Evolutionary conservation across 2,797 vertebrate genomes (phyloP), one percentile per base, ranked within the genome.

Genomic region (Triplophysa yarkandensis): DNA sequence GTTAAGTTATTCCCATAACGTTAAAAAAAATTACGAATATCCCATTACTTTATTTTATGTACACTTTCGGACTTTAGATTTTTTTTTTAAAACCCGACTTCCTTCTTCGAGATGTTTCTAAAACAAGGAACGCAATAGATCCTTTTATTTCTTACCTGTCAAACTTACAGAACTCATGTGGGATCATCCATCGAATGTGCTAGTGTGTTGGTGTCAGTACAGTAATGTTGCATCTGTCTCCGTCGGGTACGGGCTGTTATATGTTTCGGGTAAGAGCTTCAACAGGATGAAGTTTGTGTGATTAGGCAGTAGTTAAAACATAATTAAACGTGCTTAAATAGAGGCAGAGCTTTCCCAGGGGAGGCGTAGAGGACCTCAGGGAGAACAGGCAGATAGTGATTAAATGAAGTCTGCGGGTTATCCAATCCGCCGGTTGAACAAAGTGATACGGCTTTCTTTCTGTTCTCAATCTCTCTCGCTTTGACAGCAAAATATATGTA

Each of bases 361-460:
- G 85, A 85, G 78, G 62, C n/a, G 73, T 75, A 64, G 76, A 81
- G 71, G 80, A 80, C 69, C 70, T 69, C 57, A 81, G 19, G 32
- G 77, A 78, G 79, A 67, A 23, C 67, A 74, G 54, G 61, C 80
- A 76, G 76, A 78, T 75, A 73, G 83, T 90, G 90, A 90, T 91
- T 91, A 90, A 89, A 89, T 87, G 82, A 86, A 85, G 88, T 85
- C 85, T 82, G 83, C 77, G 83, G 68, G 81, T 85, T 86, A 55
- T 55, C 25, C 4, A 55, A 55, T 55, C 23, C 82, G 81, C 83
- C 84, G 65, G 60, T 65, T 63, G 82, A 85, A 85, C 80, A 80
- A 86, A 82, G 80, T 77, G 68, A 83, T 78, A 71, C 43, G n/a
- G 68, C 43, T 71, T 62, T 44, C 28, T 68, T 77, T 76, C 67